phyloP scores from a whole-genome alignment of 1,140 invertebrate species.

The Ceratina japonica region DNA sequence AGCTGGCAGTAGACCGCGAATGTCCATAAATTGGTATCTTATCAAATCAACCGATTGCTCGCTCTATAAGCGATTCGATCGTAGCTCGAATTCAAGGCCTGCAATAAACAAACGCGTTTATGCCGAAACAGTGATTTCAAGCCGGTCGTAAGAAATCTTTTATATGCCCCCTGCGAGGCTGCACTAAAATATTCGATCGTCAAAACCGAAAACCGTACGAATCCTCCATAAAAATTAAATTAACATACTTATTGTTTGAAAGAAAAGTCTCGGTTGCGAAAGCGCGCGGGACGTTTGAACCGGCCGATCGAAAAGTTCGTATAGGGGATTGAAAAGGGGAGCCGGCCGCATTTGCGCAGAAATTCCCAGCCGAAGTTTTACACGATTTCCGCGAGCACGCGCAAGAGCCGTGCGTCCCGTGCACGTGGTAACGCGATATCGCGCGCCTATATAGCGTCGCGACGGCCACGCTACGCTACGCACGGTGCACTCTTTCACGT shows the following conservation, averaged over 20 bases:
- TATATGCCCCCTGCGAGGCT: not conserved
- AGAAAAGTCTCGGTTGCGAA: no score
- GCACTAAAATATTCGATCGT: no score
- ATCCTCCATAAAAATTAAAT: no score
- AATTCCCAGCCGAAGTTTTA: constrained; percentile 9
- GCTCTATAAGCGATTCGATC: not conserved
- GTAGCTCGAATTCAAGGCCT: not conserved
- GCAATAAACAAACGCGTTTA: not conserved
- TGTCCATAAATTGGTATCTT: constrained; percentile 31
- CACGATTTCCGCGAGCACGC: constrained; percentile 12
- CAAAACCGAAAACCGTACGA: no score
- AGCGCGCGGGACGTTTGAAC: not conserved
- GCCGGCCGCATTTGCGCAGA: constrained; percentile 32
- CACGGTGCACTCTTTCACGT: constrained; percentile 37
- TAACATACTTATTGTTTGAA: no score
- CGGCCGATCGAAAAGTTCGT: not conserved
- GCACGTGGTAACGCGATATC: constrained; percentile 55
- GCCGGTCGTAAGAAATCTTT: not conserved
- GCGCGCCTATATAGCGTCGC: not conserved
- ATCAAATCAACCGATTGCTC: constrained; percentile 11
- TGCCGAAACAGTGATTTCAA: not conserved
- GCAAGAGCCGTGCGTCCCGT: constrained; percentile 17
- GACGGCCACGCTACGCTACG: constrained; percentile 33
- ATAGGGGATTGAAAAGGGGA: not conserved
- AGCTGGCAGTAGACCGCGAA: not conserved